Base-by-base conservation (phyloP, 2,888 invertebrate genomes). In the Stomorhina lunata region DNA sequence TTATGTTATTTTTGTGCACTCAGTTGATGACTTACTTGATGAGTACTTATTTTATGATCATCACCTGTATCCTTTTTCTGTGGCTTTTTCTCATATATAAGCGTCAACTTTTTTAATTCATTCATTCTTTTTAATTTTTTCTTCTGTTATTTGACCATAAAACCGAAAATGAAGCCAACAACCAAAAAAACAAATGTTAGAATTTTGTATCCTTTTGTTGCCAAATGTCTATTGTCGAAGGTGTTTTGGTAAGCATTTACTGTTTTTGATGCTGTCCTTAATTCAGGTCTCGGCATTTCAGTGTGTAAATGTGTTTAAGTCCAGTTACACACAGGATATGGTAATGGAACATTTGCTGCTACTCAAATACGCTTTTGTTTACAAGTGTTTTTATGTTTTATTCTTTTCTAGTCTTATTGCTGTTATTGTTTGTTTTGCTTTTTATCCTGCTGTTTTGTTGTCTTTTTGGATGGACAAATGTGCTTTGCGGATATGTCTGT, bases 351-450 rank as follows among this genome's bases (percentile, higher is more conserved):
- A 79, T 79, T 82, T 82, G 75, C 82, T 79, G 71, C 75, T 73
- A 29, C 50, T 82, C 79, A 79, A 82, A 79, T 79, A 82, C 75
- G 79, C 69, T 82, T 82, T 82, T 78, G 82, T 71, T 76, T 69
- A 80, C 83, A 65, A 80, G 77, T 72, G 71, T 83, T 83, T 72
- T 73, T 79, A 27, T 32, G 29, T 68, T 55, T 69, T 65, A 48
- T 48, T 69, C 43, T 29, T 61, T 50, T 55, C 6, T 45, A 22
- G 40, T 40, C 0, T 1, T 45, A n/a, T n/a, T n/a, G n/a, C n/a
- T n/a, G n/a, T n/a, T n/a, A n/a, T 34, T 29, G 17, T 59, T 9
- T 37, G 20, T 17, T 48, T 50, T 50, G n/a, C 37, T 22, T 17
- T 34, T 61, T 12, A 22, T 27, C 32, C 45, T 20, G 27, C 7